Evolutionary conservation across 2,113 vertebrate species (phyloP).

Genomic region (Anas platyrhynchos): DNA sequence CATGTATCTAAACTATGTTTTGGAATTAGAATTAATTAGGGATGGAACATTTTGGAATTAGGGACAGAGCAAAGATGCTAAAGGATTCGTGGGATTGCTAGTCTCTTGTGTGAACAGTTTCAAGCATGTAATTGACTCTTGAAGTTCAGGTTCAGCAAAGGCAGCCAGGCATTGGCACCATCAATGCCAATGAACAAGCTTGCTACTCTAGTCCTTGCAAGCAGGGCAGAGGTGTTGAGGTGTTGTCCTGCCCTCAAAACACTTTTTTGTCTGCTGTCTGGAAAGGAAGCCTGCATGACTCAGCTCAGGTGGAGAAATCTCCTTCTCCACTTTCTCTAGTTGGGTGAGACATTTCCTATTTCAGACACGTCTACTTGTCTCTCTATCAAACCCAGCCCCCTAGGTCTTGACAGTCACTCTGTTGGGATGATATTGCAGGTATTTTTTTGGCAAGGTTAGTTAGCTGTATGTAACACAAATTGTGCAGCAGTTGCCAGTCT

Average conservation of each 20-base stretch:
- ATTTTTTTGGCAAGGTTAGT: not conserved
- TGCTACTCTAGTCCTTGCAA: not conserved
- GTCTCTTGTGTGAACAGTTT: not conserved
- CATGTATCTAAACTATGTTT: not conserved
- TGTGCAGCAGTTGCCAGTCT: not conserved
- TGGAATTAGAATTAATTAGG: not conserved
- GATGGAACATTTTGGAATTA: not conserved
- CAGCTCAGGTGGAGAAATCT: not conserved
- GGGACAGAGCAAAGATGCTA: not conserved
- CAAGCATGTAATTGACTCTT: not conserved
- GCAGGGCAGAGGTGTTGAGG: not conserved
- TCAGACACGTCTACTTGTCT: not conserved
- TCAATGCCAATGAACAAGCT: fast-evolving
- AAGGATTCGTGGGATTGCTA: not conserved
- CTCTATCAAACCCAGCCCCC: not conserved
- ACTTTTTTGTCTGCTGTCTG: not conserved
- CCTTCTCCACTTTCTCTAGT: not conserved
- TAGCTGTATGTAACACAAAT: not conserved
- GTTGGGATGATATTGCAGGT: not conserved
- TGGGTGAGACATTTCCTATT: not conserved
- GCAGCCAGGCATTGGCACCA: no score
- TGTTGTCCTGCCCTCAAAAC: not conserved
- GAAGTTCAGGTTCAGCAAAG: not conserved
- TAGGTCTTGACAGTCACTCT: fast-evolving
- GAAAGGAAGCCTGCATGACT: not conserved